These are phyloP conservation scores for Ammodramus savannarum DNA, from an alignment of 2,113 vertebrate genomes.

Conservation along the genomic window DNA sequence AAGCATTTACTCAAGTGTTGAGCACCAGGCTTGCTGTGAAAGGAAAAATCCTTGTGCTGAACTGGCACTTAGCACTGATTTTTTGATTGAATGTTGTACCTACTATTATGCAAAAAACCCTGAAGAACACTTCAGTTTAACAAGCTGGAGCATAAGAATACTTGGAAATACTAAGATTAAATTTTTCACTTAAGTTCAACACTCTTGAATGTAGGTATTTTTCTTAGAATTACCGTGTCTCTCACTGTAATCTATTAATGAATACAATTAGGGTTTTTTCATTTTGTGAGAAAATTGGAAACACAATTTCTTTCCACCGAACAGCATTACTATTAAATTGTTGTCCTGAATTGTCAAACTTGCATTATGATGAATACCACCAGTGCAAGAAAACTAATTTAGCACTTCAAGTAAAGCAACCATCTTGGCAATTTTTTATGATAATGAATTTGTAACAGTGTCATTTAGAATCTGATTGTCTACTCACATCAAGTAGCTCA, in stretches of 20 bases:
- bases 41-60: neutral
- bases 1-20: neutral
- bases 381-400: conserved; percentile 38
- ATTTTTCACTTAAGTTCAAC: neutral
- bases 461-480: conserved; percentile 21
- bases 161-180: neutral
- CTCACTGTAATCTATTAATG: neutral
- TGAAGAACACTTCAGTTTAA: neutral
- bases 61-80: neutral
- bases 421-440: conserved; percentile 14
- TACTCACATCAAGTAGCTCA: neutral
- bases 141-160: neutral
- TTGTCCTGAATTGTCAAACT: conserved; percentile 48
- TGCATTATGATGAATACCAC: conserved; percentile 42
- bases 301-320: neutral
- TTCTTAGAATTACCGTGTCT: neutral
- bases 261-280: neutral
- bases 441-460: conserved; percentile 19
- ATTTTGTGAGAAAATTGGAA: conserved; percentile 21
- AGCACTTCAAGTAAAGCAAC: conserved; percentile 45
- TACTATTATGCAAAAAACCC: neutral
- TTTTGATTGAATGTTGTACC: neutral
- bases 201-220: neutral
- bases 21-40: neutral
- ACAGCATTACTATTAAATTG: conserved; percentile 19